Base-by-base conservation (phyloP, 2,797 vertebrate species). In the Zenarchopterus dispar region DNA sequence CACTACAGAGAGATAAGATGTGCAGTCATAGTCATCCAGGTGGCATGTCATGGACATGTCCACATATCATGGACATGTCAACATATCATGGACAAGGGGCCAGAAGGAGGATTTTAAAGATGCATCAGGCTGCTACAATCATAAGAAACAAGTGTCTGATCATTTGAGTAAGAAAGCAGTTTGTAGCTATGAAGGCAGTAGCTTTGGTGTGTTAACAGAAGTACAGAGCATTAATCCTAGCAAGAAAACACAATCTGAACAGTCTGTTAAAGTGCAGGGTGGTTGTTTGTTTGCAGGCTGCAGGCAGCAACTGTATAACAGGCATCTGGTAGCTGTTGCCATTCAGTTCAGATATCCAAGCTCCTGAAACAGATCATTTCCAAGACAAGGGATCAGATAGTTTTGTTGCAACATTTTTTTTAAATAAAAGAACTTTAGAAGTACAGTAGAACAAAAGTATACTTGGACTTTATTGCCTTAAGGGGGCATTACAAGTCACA, bases 141-240 rank as follows among this genome's bases (percentile, higher is more conserved):
- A 90, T 97, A 73, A 95, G 97, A 75, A 90, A 93, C 63, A 70
- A 64, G 39, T 96, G 95, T 75, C 75, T 87, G 47, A 84, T 62
- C 24, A 60, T 73, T 41, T 51, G 24, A 53, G 91, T 93, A n/a
- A 86, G 86, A 77, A 94, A 84, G 17, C 72, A 24, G 41, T 95
- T 95, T 66, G 62, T 81, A 1, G 57, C 81, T 2, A 5, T 90
- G 8, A 94, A 56, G 62, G 52, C 17, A 0, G 93, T 95, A 15
- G 88, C 77, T 8, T 6, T 91, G 42, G 80, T 78, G 21, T 89
- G 95, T 78, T 96, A 98, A 71, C 87, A 21, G 36, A 86, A 5
- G 62, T 94, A 91, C 80, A 91, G 93, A 67, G 93, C 94, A 0
- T n/a, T 51, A 5, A 43, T 75, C n/a, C 5, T 53, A 11, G 88